These are phyloP conservation scores for Pseudochaenichthys georgianus DNA, from an alignment of 2,797 vertebrate species.

Conservation along the genomic window DNA sequence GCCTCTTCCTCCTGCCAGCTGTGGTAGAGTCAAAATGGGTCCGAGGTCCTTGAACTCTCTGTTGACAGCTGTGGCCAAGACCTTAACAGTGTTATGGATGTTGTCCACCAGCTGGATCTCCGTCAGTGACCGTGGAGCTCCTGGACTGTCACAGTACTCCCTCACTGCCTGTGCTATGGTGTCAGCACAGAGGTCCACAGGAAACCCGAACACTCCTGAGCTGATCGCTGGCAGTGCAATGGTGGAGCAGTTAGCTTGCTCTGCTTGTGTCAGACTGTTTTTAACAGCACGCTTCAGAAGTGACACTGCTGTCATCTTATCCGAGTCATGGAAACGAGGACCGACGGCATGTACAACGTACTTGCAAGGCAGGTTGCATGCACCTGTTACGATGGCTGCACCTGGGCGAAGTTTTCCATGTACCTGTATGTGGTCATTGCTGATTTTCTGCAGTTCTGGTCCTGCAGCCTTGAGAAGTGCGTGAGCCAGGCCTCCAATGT, in stretches of 20 bases:
- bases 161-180: slow-evolving; percentile 83
- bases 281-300: slow-evolving; percentile 77
- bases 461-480: slow-evolving; percentile 85
- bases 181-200: slow-evolving; percentile 79
- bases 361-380: slow-evolving; percentile 85
- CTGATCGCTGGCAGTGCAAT: slow-evolving; percentile 90
- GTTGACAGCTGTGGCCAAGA: slow-evolving; percentile 75
- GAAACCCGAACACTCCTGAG: slow-evolving; percentile 88
- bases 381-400: slow-evolving; percentile 60
- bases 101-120: slow-evolving; percentile 86
- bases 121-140: slow-evolving; percentile 59
- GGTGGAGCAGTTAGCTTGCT: slow-evolving; percentile 54
- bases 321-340: slow-evolving; percentile 74
- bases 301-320: neutral
- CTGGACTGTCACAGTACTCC: slow-evolving; percentile 71
- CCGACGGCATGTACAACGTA: slow-evolving; percentile 90
- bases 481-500: slow-evolving; percentile 81
- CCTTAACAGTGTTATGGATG: slow-evolving; percentile 51
- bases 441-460: slow-evolving; percentile 81
- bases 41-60: slow-evolving; percentile 64
- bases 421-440: slow-evolving; percentile 66
- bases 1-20: neutral
- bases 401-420: slow-evolving; percentile 72
- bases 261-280: slow-evolving; percentile 81
- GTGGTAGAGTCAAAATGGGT: slow-evolving; percentile 47